Evolutionary conservation across 2,797 vertebrate species (phyloP).

Genomic region (Crocodylus rhombifer): DNA sequence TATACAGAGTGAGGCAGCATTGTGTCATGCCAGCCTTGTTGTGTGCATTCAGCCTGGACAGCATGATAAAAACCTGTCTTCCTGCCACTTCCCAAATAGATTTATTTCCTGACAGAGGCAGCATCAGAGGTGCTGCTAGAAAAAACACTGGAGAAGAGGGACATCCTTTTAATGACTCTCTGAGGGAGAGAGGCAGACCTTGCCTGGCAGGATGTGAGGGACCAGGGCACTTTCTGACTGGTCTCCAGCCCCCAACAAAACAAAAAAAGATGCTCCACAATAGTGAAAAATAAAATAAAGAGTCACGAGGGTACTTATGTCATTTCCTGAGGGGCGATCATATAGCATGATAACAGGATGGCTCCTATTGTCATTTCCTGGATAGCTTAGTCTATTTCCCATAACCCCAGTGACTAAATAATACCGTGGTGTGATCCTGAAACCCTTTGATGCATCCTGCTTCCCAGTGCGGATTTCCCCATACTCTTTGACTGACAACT

Average conservation of each 20-base stretch:
- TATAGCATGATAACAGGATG: constrained; percentile 79
- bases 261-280: constrained; percentile 61
- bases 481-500: constrained; percentile 48
- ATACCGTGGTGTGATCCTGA: constrained; percentile 13
- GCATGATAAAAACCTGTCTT: constrained; percentile 27
- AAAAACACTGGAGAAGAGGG: constrained; percentile 40
- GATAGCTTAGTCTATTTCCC: constrained; percentile 71
- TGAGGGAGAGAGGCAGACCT: constrained; percentile 39
- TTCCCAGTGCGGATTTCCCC: constrained; percentile 51
- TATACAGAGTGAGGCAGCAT: not conserved
- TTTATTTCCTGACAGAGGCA: constrained; percentile 60
- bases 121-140: constrained; percentile 41
- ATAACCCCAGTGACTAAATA: constrained; percentile 69
- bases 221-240: not conserved
- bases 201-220: constrained; percentile 68
- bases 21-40: not conserved
- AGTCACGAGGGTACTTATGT: constrained; percentile 55
- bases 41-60: not conserved
- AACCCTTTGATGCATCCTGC: constrained; percentile 64
- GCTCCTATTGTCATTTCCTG: constrained; percentile 75
- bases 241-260: constrained; percentile 45
- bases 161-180: constrained; percentile 59
- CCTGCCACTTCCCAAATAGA: constrained; percentile 45
- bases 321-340: constrained; percentile 74
- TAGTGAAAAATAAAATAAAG: constrained; percentile 55